Conservation (phyloP, 2,113 vertebrate species). For the Phrynocephalus versicolor region DNA sequence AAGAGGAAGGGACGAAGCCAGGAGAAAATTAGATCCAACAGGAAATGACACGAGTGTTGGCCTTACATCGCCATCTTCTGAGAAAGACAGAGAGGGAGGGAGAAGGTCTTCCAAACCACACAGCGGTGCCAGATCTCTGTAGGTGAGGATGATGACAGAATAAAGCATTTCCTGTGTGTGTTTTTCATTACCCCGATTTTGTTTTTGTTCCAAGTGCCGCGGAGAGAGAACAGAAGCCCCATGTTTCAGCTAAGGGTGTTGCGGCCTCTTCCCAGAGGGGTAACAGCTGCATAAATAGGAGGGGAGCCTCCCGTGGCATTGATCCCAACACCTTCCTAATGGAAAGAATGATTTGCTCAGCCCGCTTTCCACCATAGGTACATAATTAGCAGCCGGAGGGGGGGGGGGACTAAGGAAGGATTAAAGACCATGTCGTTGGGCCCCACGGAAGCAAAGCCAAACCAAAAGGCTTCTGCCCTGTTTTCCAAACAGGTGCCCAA, state of each 20-base stretch:
- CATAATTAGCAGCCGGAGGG: constrained; percentile 78
- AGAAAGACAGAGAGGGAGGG: constrained; percentile 71
- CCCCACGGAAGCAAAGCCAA: constrained; percentile 81
- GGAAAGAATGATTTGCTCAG: constrained; percentile 95
- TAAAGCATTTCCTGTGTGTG: constrained; percentile 99
- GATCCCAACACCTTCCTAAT: constrained; percentile 90
- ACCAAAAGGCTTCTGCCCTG: constrained; percentile 76
- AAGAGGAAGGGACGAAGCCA: constrained; percentile 68
- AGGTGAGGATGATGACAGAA: constrained; percentile 99
- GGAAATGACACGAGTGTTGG: constrained; percentile 91
- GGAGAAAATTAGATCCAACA: constrained; percentile 94
- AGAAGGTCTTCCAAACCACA: constrained; percentile 84
- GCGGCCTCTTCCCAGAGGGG: constrained; percentile 85
- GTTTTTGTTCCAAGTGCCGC: constrained; percentile 95
- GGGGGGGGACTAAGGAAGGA: no score
- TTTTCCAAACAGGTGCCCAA: constrained; percentile 74
- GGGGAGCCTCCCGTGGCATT: constrained; percentile 74
- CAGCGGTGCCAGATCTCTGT: constrained; percentile 90
- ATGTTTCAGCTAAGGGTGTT: constrained; percentile 82
- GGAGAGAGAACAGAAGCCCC: constrained; percentile 95
- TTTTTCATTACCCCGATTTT: constrained; percentile 98
- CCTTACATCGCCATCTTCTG: constrained; percentile 69
- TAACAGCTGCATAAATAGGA: constrained; percentile 88
- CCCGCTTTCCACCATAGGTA: constrained; percentile 77
- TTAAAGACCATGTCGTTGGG: constrained; percentile 77